These are phyloP conservation scores for Parapsyche elsis DNA, from an alignment of 1,140 invertebrate genomes.

Conservation along the genomic window DNA sequence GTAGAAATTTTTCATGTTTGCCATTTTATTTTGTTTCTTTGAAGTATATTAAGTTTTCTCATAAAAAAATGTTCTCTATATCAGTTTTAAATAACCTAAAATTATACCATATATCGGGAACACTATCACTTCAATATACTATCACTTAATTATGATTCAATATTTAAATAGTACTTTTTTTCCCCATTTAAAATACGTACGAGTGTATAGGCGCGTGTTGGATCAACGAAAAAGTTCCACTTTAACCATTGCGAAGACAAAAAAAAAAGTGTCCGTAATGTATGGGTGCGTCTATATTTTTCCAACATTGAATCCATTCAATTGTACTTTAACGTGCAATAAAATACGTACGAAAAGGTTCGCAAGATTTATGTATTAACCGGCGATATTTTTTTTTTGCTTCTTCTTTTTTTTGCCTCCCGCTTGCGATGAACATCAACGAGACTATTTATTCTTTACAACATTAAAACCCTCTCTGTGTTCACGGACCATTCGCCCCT, in stretches of 20 bases:
- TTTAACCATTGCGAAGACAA: too few species aligned
- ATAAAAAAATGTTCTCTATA: too few species aligned
- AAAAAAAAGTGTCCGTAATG: too few species aligned
- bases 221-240: not conserved
- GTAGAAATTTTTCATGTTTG: too few species aligned
- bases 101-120: too few species aligned
- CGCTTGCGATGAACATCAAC: conserved; percentile 11
- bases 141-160: too few species aligned
- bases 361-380: not conserved
- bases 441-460: conserved; percentile 28
- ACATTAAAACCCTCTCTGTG: conserved; percentile 6
- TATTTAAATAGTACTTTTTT: too few species aligned
- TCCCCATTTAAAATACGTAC: not conserved
- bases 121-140: too few species aligned
- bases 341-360: not conserved
- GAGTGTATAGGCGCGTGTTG: not conserved
- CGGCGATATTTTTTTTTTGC: conserved; percentile 10
- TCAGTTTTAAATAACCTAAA: too few species aligned
- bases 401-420: not conserved
- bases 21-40: not conserved
- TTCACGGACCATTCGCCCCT: conserved; percentile 25
- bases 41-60: too few species aligned
- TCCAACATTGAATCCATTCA: not conserved
- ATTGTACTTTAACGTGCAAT: conserved; percentile 1
- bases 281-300: not conserved